Percentiles rank a stretch among this genome's conserved stretches.
Conservation (phyloP, 2,888 invertebrate genomes). For the Pemphredon lugubris region DNA sequence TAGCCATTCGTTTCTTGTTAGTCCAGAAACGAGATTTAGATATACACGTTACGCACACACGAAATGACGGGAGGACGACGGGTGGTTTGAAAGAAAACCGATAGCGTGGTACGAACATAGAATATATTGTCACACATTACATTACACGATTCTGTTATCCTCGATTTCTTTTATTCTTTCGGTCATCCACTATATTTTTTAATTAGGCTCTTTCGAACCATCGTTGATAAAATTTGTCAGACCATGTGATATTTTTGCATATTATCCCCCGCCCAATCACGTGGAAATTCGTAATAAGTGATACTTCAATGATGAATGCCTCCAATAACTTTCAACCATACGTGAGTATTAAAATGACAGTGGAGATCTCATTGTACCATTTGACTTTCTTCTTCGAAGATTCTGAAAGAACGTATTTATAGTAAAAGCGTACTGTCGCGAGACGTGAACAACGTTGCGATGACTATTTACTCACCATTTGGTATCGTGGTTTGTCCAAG, state of each 20-base stretch:
- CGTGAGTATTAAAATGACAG: constrained; percentile 74
- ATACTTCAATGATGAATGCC: too few relatives aligned
- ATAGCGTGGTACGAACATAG: constrained; percentile 35
- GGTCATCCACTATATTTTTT: neutral
- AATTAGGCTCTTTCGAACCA: too few relatives aligned
- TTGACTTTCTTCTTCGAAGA: neutral
- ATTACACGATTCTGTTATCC: constrained; percentile 20
- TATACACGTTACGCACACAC: too few relatives aligned
- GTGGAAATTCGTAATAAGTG: too few relatives aligned
- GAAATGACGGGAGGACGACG: neutral
- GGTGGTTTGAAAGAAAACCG: neutral
- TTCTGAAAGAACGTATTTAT: constrained; percentile 33
- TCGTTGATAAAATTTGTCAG: too few relatives aligned
- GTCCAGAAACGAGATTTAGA: too few relatives aligned
- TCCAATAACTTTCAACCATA: constrained; percentile 71
- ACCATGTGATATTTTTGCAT: neutral
- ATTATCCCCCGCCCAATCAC: neutral
- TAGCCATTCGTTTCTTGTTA: neutral
- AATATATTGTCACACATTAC: constrained; percentile 50
- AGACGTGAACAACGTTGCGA: neutral
- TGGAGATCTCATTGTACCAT: constrained; percentile 55
- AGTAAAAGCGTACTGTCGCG: neutral
- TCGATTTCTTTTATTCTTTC: neutral
- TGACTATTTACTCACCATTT: constrained; percentile 56
- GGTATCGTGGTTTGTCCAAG: constrained; percentile 68